phyloP scores from a whole-genome alignment of 1,140 invertebrate genomes.

The Cydia fagiglandana region DNA sequence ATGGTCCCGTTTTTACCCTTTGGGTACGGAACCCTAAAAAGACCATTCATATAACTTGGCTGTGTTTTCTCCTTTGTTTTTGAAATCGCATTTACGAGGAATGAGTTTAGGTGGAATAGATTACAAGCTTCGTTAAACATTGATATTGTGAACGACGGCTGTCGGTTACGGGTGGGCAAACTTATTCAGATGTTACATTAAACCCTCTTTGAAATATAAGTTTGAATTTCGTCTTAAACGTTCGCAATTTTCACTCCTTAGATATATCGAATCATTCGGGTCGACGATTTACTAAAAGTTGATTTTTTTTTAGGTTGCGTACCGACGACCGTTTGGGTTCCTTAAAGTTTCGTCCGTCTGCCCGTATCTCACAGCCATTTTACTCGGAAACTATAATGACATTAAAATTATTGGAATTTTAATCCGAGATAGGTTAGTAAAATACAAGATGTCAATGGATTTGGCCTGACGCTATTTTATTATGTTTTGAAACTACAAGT shows the following conservation, averaged over 20 bases:
- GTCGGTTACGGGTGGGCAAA: background rate
- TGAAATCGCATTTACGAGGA: too few relatives aligned
- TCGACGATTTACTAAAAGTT: background rate
- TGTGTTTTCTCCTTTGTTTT: too few relatives aligned
- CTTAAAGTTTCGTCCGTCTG: too few relatives aligned
- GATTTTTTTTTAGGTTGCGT: too few relatives aligned
- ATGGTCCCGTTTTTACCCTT: too few relatives aligned
- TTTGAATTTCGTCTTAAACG: conserved; percentile 7
- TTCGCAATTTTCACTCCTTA: background rate
- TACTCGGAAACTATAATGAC: too few relatives aligned
- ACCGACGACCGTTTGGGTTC: too few relatives aligned
- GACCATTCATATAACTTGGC: too few relatives aligned
- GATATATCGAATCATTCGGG: background rate
- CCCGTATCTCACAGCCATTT: too few relatives aligned
- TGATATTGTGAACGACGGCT: background rate
- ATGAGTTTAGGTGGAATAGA: background rate
- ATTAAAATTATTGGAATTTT: background rate
- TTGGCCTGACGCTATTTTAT: background rate
- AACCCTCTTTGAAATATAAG: background rate
- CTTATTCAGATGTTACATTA: background rate
- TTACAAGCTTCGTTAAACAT: conserved; percentile 7
- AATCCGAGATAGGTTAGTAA: background rate
- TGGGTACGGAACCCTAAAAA: too few relatives aligned
- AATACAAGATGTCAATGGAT: background rate
- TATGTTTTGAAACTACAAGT: too few relatives aligned